Base-by-base conservation (phyloP, 2,888 invertebrate genomes). In the Ochropleura leucogaster region DNA sequence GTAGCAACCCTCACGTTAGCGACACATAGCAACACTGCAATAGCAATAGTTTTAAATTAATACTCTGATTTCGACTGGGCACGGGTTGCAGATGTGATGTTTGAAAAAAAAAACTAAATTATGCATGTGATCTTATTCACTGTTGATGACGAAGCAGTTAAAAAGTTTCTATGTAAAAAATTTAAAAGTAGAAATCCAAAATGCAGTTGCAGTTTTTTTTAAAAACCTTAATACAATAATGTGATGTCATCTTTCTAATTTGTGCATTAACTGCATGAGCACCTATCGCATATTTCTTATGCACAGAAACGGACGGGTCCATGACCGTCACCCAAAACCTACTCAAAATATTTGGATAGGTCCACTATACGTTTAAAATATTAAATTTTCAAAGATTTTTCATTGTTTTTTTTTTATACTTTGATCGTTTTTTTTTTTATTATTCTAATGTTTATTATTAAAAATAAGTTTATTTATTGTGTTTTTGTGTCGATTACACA, bases 1-100 rank as follows among this genome's bases (percentile, higher is more conserved):
- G 90, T 95, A 95, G 94, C 88, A 81, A 79, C 79, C 80, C 69
- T 79, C 87, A 85, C 84, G 69, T 80, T 86, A 87, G 87, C 71
- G 59, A 84, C 84, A 84, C 86, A 86, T 85, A 87, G 87, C 71
- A 79, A 86, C 94, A 95, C 94, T 90, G 93, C 94, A 95, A 94
- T 95, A 95, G 94, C 87, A 89, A 93, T 92, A 92, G 89, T 86
- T 81, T 85, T 90, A 89, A 90, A 89, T 85, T 88, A 80, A 85
- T 84, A 84, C 83, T 82, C 80, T 84, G 75, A 82, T 77, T 83
- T 87, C 85, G 85, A 84, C 77, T 82, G 77, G 67, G 55, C 80
- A 74, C 75, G 80, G 82, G 72, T 88, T 89, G 88, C 89, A 88
- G 85, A 84, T 77, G 79, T 88, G 90, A 88, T 85, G 85, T 82